Conservation (phyloP, 2,113 vertebrate genomes). For the Perccottus glenii region DNA sequence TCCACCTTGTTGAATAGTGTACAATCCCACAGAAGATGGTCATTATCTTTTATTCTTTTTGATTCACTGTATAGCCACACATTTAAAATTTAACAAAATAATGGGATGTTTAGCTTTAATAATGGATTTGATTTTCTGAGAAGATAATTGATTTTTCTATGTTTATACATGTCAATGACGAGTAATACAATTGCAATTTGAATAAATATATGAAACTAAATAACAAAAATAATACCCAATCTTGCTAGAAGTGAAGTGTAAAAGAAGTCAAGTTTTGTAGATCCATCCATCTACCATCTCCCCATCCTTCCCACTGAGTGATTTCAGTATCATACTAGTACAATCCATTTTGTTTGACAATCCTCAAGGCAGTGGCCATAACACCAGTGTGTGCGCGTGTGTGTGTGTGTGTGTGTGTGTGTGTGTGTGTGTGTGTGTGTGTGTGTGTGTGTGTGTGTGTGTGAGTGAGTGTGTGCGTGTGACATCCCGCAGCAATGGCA, state of each 20-base stretch:
- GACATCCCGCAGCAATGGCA: constrained; percentile 12
- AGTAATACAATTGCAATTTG: too few species aligned
- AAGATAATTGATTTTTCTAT: too few species aligned
- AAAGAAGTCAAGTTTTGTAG: not conserved
- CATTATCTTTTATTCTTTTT: too few species aligned
- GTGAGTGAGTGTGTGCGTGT: not conserved
- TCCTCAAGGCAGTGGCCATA: not conserved
- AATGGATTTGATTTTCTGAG: not conserved
- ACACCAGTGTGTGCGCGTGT: not conserved
- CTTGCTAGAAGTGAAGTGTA: not conserved
- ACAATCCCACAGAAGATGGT: constrained; percentile 16
- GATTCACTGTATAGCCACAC: too few species aligned
- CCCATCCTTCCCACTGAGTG: not conserved
- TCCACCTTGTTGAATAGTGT: constrained; percentile 5
- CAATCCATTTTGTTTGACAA: not conserved
- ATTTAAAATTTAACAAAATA: not conserved
- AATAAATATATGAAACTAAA: too few species aligned
- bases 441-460: not conserved
- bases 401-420: not conserved
- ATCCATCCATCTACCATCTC: not conserved
- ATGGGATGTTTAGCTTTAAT: not conserved
- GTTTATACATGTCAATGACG: too few species aligned
- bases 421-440: not conserved
- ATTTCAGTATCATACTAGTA: not conserved
- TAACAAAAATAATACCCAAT: not conserved